Conservation (phyloP, 2,113 vertebrate species). For the Chascanopsetta lugubris region DNA sequence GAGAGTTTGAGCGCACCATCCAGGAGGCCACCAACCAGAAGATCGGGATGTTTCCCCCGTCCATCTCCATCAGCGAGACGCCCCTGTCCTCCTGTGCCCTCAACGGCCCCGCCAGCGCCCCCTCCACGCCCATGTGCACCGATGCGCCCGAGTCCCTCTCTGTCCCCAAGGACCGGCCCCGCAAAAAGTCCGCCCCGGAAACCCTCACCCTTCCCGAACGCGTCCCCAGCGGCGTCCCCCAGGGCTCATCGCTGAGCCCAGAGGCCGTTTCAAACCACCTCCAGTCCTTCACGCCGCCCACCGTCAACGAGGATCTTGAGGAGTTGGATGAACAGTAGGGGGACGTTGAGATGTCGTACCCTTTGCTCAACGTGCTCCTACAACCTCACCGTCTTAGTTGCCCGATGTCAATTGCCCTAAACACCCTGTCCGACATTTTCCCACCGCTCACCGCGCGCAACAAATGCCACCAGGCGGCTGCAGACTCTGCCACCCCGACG, state of each 20-base stretch:
- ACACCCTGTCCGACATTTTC: constrained; percentile 50
- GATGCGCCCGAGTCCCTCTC: constrained; percentile 95
- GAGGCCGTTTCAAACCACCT: constrained; percentile 55
- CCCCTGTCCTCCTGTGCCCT: constrained; percentile 89
- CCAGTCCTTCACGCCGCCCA: constrained; percentile 39
- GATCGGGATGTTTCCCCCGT: constrained; percentile 94
- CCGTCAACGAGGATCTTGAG: constrained; percentile 52
- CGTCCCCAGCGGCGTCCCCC: constrained; percentile 18
- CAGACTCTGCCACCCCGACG: constrained; percentile 20
- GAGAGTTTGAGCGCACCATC: constrained; percentile 96
- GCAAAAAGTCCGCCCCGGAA: constrained; percentile 98
- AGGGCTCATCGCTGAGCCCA: constrained; percentile 36
- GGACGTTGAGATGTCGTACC: constrained; percentile 32
- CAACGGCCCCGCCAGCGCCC: constrained; percentile 93
- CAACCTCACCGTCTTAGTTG: constrained; percentile 53
- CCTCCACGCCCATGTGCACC: constrained; percentile 94
- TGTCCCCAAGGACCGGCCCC: constrained; percentile 92
- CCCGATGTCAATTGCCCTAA: constrained; percentile 41
- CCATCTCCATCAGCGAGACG: constrained; percentile 92
- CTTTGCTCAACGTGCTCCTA: constrained; percentile 10
- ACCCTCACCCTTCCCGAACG: constrained; percentile 93
- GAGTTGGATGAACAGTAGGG: constrained; percentile 59
- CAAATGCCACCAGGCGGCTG: constrained; percentile 42
- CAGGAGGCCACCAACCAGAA: constrained; percentile 99
- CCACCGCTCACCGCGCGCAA: constrained; percentile 25